phyloP scores from a whole-genome alignment of 2,888 invertebrate genomes.

The Lathronympha strigana region DNA sequence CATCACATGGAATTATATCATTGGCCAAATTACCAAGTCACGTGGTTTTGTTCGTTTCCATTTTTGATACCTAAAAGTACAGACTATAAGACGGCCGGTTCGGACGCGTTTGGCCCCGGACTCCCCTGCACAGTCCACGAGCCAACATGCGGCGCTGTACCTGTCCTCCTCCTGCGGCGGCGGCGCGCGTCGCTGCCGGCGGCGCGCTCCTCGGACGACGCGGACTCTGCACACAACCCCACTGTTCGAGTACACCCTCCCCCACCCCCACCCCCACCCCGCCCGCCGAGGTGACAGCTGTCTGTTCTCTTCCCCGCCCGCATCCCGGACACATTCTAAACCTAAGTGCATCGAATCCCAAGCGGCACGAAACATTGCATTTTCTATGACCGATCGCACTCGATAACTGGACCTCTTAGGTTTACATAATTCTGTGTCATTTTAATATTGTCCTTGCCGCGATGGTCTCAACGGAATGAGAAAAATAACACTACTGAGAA shows the following conservation, averaged over 20 bases:
- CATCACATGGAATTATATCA: too few relatives aligned
- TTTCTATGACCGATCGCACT: not conserved
- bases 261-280: constrained; percentile 14
- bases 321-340: not conserved
- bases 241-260: constrained; percentile 45
- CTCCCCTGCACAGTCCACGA: not conserved
- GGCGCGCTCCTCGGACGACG: constrained; percentile 68
- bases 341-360: constrained; percentile 1
- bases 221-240: constrained; percentile 84
- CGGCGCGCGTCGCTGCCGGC: constrained; percentile 52
- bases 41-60: too few relatives aligned
- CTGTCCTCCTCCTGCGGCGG: constrained; percentile 63
- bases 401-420: not conserved
- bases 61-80: too few relatives aligned
- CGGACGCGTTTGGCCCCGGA: not conserved
- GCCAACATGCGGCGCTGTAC: constrained; percentile 43
- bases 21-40: too few relatives aligned
- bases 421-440: not conserved
- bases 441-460: not conserved
- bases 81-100: too few relatives aligned
- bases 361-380: not conserved
- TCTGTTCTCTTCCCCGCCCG: constrained; percentile 45
- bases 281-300: constrained; percentile 48
- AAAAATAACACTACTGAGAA: not conserved
- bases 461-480: not conserved